Base-by-base conservation (phyloP, 2,113 vertebrate species). In the Marmota flaviventris region DNA sequence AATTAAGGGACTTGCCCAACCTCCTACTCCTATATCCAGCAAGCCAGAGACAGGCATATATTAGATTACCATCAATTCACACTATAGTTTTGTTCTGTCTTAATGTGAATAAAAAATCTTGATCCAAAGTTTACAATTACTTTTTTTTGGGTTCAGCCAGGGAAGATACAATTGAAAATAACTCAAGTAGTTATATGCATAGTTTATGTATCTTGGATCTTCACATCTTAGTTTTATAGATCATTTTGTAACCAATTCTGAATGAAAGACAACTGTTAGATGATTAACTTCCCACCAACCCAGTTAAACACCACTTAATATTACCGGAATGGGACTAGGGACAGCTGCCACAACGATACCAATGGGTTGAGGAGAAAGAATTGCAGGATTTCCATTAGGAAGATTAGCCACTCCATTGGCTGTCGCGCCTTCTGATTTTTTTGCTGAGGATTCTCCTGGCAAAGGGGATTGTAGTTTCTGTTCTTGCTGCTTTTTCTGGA, bases 401-500 rank as follows among this genome's bases (percentile, higher is more conserved):
- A 99, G 98, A 94, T 95, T 98, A 58, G 99, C 76, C 24, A 99
- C 99, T 5, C 99, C 99, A 0, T 98, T 99, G 93, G 98, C 97
- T 39, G 98, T 63, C 0, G 98, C 0, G 51, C 99, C 98, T 58
- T 99, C 99, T 0, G 98, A 92, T 97, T 99, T 99, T 98, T 99
- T 99, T 76, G 96, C 97, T 88, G 99, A 98, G 82, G 98, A 98
- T 88, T 99, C 99, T 95, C 99, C 99, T 16, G 99, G 99, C 96
- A 99, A 97, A 87, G 99, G 99, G 75, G 99, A 99, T 39, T 99
- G 99, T 56, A 99, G 98, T 97, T 99, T 99, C 98, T 99, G 99
- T 96, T 99, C 99, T 85, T 99, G 99, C 96, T 99, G 99, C 98
- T 99, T 99, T 98, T 99, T 99, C 98, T 99, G 99, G 97, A 99